phyloP scores from a whole-genome alignment of 2,797 vertebrate genomes.

The Parotocinclus haroldoi region DNA sequence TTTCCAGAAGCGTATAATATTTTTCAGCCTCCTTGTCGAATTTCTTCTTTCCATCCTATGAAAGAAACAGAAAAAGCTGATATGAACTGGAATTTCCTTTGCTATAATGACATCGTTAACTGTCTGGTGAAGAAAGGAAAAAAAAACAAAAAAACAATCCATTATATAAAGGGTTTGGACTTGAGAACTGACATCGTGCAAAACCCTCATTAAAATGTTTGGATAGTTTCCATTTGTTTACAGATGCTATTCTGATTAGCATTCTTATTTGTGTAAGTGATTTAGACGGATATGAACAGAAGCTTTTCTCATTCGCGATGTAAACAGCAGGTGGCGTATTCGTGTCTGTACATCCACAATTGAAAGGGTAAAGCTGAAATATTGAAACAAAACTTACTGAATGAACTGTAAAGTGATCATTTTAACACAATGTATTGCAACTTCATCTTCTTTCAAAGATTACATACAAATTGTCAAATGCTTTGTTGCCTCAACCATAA shows the following conservation, averaged over 20 bases:
- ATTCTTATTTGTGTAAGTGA: slow-evolving; percentile 31
- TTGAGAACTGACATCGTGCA: slow-evolving; percentile 47
- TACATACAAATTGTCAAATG: no score
- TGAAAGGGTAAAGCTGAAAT: no score
- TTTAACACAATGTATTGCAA: no score
- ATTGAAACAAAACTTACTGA: no score
- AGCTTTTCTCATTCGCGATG: not conserved
- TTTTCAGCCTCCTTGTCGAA: slow-evolving; percentile 98
- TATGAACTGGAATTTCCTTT: slow-evolving; percentile 28
- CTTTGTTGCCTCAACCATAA: no score
- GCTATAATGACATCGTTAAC: slow-evolving; percentile 50
- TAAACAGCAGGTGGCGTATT: slow-evolving; percentile 39
- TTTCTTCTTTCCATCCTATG: slow-evolving; percentile 93
- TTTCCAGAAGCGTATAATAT: slow-evolving; percentile 94
- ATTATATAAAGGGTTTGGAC: slow-evolving; percentile 41
- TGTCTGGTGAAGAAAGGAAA: slow-evolving; percentile 11
- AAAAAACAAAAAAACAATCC: slow-evolving; percentile 21
- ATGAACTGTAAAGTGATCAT: no score
- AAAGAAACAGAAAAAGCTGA: slow-evolving; percentile 15
- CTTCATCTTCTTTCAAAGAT: no score
- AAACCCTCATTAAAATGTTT: slow-evolving; percentile 36
- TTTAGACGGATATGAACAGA: slow-evolving; percentile 15
- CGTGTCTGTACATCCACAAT: slow-evolving; percentile 4
- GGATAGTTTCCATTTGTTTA: slow-evolving; percentile 1
- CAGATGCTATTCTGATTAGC: no score